Evolutionary conservation across 2,888 invertebrate species (phyloP), one percentile per base, ranked within the genome.

Genomic region (Dynastes grantii): DNA sequence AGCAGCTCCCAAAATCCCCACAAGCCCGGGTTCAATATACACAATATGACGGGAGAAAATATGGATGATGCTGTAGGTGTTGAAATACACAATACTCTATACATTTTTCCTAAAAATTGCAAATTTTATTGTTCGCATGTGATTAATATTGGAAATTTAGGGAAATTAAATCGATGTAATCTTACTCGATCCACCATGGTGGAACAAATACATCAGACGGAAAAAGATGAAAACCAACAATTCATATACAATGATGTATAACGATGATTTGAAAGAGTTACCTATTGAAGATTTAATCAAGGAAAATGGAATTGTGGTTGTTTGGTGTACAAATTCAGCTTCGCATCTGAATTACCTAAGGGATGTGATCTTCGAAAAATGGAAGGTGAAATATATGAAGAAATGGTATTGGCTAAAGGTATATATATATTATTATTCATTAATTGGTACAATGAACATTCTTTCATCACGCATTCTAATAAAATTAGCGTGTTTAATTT

Each of bases 141-240:
- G 82, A n/a, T n/a, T n/a, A n/a, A n/a, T n/a, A n/a, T n/a, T n/a
- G n/a, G n/a, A n/a, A n/a, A n/a, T n/a, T n/a, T n/a, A n/a, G n/a
- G n/a, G n/a, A n/a, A n/a, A n/a, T n/a, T n/a, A n/a, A n/a, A n/a
- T n/a, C 90, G 95, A 98, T 88, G 90, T 97, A 76, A 91, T 99
- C 73, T 89, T 98, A 22, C 90, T 98, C 82, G 99, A 99, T 90
- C 98, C 98, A 49, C 98, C 98, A 0, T 99, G 98, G 98, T 94
- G 94, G 91, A 98, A 98, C 87, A 97, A 97, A 89, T 98, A 96
- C 81, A 96, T 98, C 67, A 92, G 96, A 84, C 92, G 98, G 80
- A 90, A 95, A 85, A 90, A 90, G 83, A 91, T 91, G 78, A 91
- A 91, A 75, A 91, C 92, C 79, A 89, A 93, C 82, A 93, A 77